Conservation (phyloP, 2,113 vertebrate species). For the Aptenodytes patagonicus region DNA sequence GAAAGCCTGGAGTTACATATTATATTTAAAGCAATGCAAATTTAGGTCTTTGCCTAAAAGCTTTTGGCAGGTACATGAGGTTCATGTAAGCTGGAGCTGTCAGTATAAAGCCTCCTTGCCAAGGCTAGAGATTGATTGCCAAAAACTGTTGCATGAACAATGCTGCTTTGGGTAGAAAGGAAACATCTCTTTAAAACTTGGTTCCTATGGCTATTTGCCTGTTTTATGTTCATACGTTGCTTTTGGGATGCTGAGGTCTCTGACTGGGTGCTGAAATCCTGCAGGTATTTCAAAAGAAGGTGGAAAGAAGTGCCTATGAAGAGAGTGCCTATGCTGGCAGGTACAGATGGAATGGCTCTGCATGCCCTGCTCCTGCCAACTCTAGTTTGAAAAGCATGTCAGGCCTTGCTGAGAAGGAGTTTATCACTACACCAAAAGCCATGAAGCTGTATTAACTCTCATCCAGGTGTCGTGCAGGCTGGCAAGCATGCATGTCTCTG, state of each 20-base stretch:
- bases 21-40: constrained; percentile 34
- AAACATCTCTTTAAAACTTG: neutral
- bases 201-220: neutral
- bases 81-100: constrained; percentile 36
- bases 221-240: neutral
- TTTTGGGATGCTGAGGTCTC: neutral
- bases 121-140: neutral
- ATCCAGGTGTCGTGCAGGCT: neutral
- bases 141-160: neutral
- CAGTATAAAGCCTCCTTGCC: neutral
- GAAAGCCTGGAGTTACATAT: neutral
- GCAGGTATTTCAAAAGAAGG: neutral
- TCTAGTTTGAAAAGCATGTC: neutral
- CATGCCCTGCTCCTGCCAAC: neutral
- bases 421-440: neutral
- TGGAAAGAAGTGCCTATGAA: neutral
- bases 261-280: neutral
- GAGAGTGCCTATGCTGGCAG: neutral
- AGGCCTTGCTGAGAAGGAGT: neutral
- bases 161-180: neutral
- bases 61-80: constrained; percentile 41
- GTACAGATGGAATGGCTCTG: neutral
- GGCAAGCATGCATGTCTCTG: neutral
- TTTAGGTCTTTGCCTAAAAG: constrained; percentile 31
- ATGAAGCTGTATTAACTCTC: neutral